Conservation (phyloP, 2,797 vertebrate species). For the Sphenodon punctatus region DNA sequence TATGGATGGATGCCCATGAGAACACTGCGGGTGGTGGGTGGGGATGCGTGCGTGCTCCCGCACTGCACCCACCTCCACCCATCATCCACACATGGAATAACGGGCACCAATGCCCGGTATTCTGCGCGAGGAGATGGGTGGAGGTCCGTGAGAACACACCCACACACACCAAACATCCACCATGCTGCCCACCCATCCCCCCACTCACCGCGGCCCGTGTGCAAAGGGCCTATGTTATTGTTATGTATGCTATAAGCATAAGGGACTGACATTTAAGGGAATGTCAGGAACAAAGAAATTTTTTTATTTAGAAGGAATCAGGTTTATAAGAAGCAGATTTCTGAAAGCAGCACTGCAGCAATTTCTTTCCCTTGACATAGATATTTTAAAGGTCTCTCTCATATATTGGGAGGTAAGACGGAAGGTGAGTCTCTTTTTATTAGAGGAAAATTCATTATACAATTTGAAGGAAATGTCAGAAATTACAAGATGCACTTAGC, state of each 20-base stretch:
- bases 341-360: not conserved
- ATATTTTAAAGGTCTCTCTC: not conserved
- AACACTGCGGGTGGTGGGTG: too few species aligned
- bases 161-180: too few species aligned
- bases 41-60: too few species aligned
- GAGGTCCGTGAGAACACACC: too few species aligned
- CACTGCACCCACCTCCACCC: too few species aligned
- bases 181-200: too few species aligned
- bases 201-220: too few species aligned
- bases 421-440: not conserved
- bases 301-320: not conserved
- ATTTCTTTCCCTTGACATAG: not conserved
- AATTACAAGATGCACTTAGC: not conserved
- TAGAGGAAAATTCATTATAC: not conserved
- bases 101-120: too few species aligned
- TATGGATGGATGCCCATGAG: too few species aligned
- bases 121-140: too few species aligned
- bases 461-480: not conserved
- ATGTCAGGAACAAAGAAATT: not conserved
- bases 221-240: too few species aligned
- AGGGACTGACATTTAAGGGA: not conserved
- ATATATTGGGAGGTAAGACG: not conserved
- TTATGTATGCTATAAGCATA: not conserved
- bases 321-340: not conserved
- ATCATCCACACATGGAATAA: too few species aligned